Percentiles rank a stretch among this genome's conserved stretches.
These are phyloP conservation scores for Paramuricea clavata DNA, from an alignment of 92 coral and sea anemone genomes.

Conservation along the genomic window DNA sequence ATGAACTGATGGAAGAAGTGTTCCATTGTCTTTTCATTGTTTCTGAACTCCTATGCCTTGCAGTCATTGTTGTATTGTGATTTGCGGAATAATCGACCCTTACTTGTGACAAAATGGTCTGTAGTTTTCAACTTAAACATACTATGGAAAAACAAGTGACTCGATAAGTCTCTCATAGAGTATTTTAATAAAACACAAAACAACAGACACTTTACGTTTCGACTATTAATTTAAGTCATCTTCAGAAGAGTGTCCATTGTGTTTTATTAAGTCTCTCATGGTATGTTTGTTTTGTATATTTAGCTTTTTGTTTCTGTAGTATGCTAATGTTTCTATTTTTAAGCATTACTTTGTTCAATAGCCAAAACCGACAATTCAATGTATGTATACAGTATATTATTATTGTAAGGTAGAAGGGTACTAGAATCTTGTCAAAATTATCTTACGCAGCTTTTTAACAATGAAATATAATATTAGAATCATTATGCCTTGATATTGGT, in stretches of 20 bases:
- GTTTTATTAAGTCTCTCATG: too few relatives aligned
- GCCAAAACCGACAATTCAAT: conserved; percentile 14
- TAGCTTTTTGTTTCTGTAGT: conserved; percentile 4
- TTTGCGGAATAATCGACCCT: background rate
- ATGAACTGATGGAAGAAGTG: too few relatives aligned
- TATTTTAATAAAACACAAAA: too few relatives aligned
- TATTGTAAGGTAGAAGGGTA: background rate
- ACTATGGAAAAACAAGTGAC: background rate
- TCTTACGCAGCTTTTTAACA: background rate
- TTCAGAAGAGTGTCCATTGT: too few relatives aligned
- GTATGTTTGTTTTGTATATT: conserved; percentile 1
- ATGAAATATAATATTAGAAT: background rate
- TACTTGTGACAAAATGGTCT: background rate
- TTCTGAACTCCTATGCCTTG: too few relatives aligned
- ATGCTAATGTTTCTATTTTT: background rate
- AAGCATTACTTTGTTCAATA: background rate
- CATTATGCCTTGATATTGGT: too few relatives aligned
- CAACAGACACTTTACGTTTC: too few relatives aligned
- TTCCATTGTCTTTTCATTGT: too few relatives aligned
- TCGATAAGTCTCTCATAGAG: too few relatives aligned
- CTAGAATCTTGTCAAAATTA: background rate
- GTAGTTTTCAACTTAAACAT: background rate
- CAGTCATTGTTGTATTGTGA: too few relatives aligned
- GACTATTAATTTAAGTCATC: too few relatives aligned
- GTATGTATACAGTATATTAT: background rate